Conservation (phyloP, 2,113 vertebrate species). For the Hemicordylus capensis region DNA sequence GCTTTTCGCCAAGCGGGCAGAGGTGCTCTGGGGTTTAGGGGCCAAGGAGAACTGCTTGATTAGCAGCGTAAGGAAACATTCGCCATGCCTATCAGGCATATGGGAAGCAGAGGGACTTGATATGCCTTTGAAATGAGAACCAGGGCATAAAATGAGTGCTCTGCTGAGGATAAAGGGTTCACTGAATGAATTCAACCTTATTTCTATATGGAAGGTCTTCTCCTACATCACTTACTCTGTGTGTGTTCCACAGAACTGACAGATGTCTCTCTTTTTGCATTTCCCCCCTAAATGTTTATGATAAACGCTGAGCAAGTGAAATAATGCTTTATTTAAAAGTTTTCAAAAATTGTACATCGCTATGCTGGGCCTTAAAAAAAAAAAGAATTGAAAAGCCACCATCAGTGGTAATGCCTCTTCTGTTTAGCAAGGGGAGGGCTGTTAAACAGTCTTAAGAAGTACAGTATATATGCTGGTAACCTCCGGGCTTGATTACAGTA, state of each 20-base stretch:
- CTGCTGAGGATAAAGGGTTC: background rate
- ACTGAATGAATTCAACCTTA: background rate
- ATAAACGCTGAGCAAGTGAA: background rate
- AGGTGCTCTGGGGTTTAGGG: background rate
- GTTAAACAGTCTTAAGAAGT: no score
- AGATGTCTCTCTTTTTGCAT: background rate
- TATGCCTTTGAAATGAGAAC: background rate
- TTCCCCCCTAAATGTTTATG: background rate
- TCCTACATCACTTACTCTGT: rapidly evolving
- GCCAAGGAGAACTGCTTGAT: background rate
- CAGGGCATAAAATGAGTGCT: background rate
- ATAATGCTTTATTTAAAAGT: background rate
- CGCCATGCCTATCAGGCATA: background rate
- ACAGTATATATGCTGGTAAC: no score
- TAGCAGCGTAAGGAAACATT: conserved; percentile 5
- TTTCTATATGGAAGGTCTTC: background rate
- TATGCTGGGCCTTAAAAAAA: no score
- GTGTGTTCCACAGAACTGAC: background rate
- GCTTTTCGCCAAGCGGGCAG: background rate
- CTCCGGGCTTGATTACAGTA: no score
- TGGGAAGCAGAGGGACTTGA: background rate
- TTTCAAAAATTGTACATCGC: no score
- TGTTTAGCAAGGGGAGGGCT: no score
- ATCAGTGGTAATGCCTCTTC: no score
- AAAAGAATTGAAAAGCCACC: no score